Conservation (phyloP, 2,888 invertebrate species). For the Lysandra bellargus region DNA sequence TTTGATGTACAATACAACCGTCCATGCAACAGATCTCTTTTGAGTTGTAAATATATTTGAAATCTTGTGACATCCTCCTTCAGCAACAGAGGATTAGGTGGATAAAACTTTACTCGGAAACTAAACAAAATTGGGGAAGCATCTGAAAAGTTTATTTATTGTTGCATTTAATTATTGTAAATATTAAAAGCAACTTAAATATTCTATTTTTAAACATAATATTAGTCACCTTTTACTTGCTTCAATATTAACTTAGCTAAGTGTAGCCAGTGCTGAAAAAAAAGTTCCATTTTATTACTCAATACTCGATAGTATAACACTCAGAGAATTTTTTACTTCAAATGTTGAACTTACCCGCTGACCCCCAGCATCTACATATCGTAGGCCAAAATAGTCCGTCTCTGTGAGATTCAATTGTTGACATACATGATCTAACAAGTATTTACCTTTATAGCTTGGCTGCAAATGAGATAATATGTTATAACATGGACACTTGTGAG, state of each 20-base stretch:
- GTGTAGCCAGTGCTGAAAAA: slow-evolving; percentile 95
- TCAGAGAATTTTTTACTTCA: neutral
- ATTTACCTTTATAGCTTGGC: slow-evolving; percentile 94
- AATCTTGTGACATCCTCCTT: slow-evolving; percentile 97
- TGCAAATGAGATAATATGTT: slow-evolving; percentile 63
- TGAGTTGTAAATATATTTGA: slow-evolving; percentile 95
- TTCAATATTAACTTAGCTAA: slow-evolving; percentile 93
- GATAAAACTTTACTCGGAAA: slow-evolving; percentile 98
- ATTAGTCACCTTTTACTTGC: slow-evolving; percentile 91
- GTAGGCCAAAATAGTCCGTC: slow-evolving; percentile 96
- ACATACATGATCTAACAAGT: slow-evolving; percentile 93
- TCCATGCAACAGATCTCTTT: slow-evolving; percentile 96
- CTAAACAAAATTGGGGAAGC: slow-evolving; percentile 95
- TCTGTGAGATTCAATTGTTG: slow-evolving; percentile 94
- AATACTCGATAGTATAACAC: neutral
- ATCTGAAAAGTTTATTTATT: slow-evolving; percentile 79
- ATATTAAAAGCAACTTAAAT: neutral
- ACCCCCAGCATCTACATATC: slow-evolving; percentile 93
- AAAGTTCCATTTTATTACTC: neutral
- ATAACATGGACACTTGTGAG: neutral
- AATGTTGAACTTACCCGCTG: slow-evolving; percentile 84
- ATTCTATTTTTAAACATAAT: slow-evolving; percentile 23
- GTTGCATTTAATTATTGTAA: neutral
- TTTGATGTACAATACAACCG: slow-evolving; percentile 94
- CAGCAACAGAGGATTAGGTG: slow-evolving; percentile 94